Evolutionary conservation across 2,888 invertebrate species (phyloP), one percentile per base, ranked within the genome.

Genomic region (Uropetala carovei): DNA sequence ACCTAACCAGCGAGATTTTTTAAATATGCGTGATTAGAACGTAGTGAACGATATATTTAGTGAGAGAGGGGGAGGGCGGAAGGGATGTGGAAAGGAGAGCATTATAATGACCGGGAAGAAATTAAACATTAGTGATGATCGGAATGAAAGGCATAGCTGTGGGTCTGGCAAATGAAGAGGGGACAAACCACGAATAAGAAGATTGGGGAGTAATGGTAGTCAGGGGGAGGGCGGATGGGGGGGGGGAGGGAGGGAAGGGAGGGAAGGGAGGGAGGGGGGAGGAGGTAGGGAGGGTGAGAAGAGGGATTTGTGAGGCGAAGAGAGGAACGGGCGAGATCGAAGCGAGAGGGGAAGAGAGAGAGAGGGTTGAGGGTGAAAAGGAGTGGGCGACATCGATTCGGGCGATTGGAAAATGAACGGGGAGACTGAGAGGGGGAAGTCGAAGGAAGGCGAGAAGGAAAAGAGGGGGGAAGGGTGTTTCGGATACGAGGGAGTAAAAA

Each of bases 111-210:
- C 60, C n/a, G 89, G 64, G 64, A 64, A 64, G 64, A 64, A 89
- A 89, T 89, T 89, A 89, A 64, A 64, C 89, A 89, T 89, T 68
- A 89, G 64, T 64, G n/a, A 64, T 89, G 89, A 89, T 89, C 64
- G 89, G 56, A 89, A 89, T 89, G 89, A 89, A 64, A 89, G 64
- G 89, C 64, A 22, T 75, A 75, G 75, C 27, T 75, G 75, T 22
- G 75, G 75, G 75, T 75, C 75, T 27, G 75, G 75, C 11, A 27
- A 27, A 27, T 75, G 75, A 75, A 75, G 22, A 27, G 22, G 75
- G 75, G 14, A 75, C 18, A 22, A 75, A 75, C 22, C 22, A 75
- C 43, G 43, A 43, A 43, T 57, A 57, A 83, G n/a, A 18, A 83
- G 14, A 83, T 56, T 57, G 8, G n/a, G 64, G 16, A 14, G 1